phyloP scores from a whole-genome alignment of 2,888 invertebrate genomes.

The Endotricha flammealis region DNA sequence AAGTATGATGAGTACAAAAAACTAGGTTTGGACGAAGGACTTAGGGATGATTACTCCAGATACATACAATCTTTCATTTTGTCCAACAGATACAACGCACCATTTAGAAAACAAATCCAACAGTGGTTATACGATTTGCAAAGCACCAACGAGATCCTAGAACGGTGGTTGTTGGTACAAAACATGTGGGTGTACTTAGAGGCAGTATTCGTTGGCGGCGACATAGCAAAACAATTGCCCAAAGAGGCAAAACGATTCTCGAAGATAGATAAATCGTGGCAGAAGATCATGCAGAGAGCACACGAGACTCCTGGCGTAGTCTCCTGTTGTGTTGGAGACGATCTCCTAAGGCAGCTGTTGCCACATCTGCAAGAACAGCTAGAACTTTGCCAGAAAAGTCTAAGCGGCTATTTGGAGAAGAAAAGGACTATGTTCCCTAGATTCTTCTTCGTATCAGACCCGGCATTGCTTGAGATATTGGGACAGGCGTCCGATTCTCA shows the following conservation, averaged over 20 bases:
- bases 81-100: conserved; percentile 91
- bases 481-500: conserved; percentile 97
- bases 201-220: conserved; percentile 98
- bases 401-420: conserved; percentile 95
- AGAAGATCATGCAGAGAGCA: conserved; percentile 97
- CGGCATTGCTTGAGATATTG: conserved; percentile 91
- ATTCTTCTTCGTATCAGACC: conserved; percentile 96
- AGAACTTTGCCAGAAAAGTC: conserved; percentile 97
- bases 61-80: conserved; percentile 2
- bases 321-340: conserved; percentile 97
- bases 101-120: conserved; percentile 97
- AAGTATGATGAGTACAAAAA: no score
- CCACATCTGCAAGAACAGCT: conserved; percentile 97
- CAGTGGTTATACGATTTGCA: conserved; percentile 96
- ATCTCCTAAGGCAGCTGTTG: conserved; percentile 91
- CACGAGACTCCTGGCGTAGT: conserved; percentile 98
- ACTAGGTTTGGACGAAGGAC: no score
- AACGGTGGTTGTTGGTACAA: conserved; percentile 96
- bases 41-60: no score
- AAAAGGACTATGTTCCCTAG: conserved; percentile 96
- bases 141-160: conserved; percentile 97
- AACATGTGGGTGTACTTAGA: conserved; percentile 99
- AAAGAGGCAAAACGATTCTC: conserved; percentile 96
- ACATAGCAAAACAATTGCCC: conserved; percentile 98
- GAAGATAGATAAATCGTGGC: conserved; percentile 99